These are phyloP conservation scores for Ophion obscuratus DNA, from an alignment of 2,888 invertebrate genomes.

Conservation along the genomic window DNA sequence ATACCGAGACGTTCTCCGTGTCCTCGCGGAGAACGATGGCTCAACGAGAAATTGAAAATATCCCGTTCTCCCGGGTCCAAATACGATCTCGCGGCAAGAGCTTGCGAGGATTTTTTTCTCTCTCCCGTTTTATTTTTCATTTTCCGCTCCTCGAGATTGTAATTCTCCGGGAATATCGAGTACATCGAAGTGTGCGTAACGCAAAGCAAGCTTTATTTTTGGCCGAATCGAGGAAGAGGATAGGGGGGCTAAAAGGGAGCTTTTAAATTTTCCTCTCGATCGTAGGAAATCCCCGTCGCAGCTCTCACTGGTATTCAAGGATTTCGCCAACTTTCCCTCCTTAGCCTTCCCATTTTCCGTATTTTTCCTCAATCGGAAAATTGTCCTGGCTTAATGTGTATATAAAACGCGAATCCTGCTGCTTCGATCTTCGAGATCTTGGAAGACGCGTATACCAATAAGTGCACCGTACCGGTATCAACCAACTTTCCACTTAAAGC, in stretches of 20 bases:
- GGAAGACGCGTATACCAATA: slow-evolving; percentile 1
- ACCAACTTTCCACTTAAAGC: slow-evolving; percentile 31
- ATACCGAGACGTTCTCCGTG: neutral
- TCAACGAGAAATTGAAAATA: slow-evolving; percentile 47
- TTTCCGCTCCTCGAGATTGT: slow-evolving; percentile 4
- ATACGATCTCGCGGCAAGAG: neutral
- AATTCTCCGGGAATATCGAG: slow-evolving; percentile 3
- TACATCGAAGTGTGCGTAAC: slow-evolving; percentile 14
- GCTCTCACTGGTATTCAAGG: slow-evolving; percentile 24
- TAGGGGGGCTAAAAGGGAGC: neutral
- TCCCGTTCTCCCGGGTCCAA: slow-evolving; percentile 12
- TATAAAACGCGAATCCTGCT: slow-evolving; percentile 8
- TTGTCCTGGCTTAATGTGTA: slow-evolving; percentile 10
- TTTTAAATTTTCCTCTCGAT: slow-evolving; percentile 5
- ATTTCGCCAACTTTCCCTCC: neutral
- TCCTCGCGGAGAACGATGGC: slow-evolving; percentile 26
- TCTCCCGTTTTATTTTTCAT: slow-evolving; percentile 20
- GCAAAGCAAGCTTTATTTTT: slow-evolving; percentile 10
- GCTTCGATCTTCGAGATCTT: slow-evolving; percentile 14
- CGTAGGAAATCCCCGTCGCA: slow-evolving; percentile 10
- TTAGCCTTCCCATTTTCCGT: slow-evolving; percentile 16
- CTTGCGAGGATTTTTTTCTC: slow-evolving; percentile 6
- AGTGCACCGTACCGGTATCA: slow-evolving; percentile 11
- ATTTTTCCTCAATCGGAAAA: slow-evolving; percentile 33
- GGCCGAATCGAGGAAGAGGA: neutral